These are phyloP conservation scores for Seriola dumerili DNA, from an alignment of 2,113 vertebrate genomes.

Conservation along the genomic window DNA sequence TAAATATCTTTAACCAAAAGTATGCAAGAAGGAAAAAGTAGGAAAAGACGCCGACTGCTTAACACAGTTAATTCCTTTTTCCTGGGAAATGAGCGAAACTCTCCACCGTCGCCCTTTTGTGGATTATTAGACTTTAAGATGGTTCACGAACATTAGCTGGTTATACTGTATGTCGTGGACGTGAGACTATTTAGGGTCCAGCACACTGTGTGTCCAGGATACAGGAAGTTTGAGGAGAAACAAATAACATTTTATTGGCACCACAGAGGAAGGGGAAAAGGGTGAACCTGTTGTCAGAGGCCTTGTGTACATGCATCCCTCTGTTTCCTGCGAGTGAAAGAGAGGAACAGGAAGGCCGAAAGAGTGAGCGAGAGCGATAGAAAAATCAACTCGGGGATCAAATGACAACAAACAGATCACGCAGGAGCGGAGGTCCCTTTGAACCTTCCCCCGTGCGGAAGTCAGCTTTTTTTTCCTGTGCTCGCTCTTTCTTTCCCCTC, in stretches of 20 bases:
- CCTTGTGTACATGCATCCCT: slow-evolving; percentile 46
- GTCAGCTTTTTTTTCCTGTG: slow-evolving; percentile 55
- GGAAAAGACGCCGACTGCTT: not conserved
- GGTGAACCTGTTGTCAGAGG: slow-evolving; percentile 47
- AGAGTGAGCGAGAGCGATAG: slow-evolving; percentile 30
- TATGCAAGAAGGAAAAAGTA: slow-evolving; percentile 17
- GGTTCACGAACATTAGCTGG: not conserved
- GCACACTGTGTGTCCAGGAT: slow-evolving; percentile 29
- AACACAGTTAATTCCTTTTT: slow-evolving; percentile 12
- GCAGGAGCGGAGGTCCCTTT: slow-evolving; percentile 68
- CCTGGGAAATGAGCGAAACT: slow-evolving; percentile 12
- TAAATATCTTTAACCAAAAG: slow-evolving; percentile 29
- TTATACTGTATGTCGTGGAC: slow-evolving; percentile 6
- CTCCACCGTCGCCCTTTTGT: not conserved
- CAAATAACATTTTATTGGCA: slow-evolving; percentile 52
- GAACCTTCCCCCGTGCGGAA: slow-evolving; percentile 57
- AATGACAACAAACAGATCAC: slow-evolving; percentile 75
- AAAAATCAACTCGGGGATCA: slow-evolving; percentile 66
- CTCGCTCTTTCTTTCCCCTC: slow-evolving; percentile 39
- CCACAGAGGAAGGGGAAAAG: slow-evolving; percentile 41
- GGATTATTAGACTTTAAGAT: not conserved
- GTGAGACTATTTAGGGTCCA: slow-evolving; percentile 26
- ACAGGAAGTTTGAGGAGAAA: slow-evolving; percentile 50
- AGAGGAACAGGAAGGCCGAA: slow-evolving; percentile 57
- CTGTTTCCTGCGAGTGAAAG: slow-evolving; percentile 58